A percentile compares a stretch with the other conserved stretches of the same genome.
Evolutionary conservation across 2,797 vertebrate species (phyloP).

Genomic region (Falco berigora): DNA sequence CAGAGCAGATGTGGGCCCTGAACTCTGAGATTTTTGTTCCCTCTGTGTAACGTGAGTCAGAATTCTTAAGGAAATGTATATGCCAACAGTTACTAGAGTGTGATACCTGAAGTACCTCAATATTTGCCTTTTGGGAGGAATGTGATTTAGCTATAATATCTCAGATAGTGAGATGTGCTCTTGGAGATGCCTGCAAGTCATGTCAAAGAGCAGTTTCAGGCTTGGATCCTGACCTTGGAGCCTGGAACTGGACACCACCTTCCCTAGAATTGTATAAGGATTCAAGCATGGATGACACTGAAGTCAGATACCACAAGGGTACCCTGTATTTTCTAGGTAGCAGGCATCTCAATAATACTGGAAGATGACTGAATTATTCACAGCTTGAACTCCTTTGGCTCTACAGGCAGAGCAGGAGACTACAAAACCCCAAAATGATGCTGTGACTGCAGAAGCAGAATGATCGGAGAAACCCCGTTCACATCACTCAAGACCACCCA

Average conservation of each 20-base stretch:
- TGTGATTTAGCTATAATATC: not conserved
- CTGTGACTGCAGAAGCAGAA: not conserved
- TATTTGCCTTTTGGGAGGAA: not conserved
- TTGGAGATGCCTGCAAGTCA: not conserved
- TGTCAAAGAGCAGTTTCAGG: not conserved
- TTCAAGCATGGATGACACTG: not conserved
- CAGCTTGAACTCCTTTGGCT: not conserved
- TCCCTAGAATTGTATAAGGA: not conserved
- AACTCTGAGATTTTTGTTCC: not conserved
- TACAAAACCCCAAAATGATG: not conserved
- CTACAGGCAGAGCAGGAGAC: not conserved
- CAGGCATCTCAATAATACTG: not conserved
- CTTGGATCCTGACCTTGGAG: not conserved
- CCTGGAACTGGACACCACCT: not conserved
- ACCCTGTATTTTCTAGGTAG: not conserved
- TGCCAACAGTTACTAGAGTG: not conserved
- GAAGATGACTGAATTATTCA: not conserved
- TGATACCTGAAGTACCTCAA: not conserved
- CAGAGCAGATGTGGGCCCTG: not conserved
- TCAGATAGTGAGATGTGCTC: not conserved
- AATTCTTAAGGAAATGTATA: not conserved
- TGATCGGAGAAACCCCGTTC: accelerated
- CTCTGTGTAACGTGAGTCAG: not conserved
- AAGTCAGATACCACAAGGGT: not conserved
- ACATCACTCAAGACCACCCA: not conserved